Percentiles rank a stretch among this genome's conserved stretches.
phyloP scores from a whole-genome alignment of 2,888 invertebrate species.

The Orthosia gothica region DNA sequence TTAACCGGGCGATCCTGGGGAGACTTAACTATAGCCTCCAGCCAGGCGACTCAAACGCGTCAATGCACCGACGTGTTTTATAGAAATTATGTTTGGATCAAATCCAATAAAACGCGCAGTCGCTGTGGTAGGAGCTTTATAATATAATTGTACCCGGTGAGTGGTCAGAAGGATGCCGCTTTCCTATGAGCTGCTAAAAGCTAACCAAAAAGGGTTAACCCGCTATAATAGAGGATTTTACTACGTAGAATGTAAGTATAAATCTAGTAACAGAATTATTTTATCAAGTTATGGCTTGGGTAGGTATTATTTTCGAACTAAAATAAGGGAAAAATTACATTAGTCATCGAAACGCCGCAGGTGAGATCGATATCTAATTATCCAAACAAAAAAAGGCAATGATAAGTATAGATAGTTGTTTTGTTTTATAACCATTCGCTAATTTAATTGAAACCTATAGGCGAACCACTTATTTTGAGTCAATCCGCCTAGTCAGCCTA shows the following conservation, averaged over 20 bases:
- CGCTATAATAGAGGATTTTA: constrained; percentile 3
- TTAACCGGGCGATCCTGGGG: too few species aligned
- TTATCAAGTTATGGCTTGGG: neutral
- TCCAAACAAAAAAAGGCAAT: too few species aligned
- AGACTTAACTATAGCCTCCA: too few species aligned
- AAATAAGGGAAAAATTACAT: neutral
- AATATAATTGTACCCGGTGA: neutral
- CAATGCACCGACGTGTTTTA: too few species aligned
- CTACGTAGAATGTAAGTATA: neutral
- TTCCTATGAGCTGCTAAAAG: constrained; percentile 1
- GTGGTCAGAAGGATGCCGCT: neutral
- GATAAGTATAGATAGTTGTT: too few species aligned
- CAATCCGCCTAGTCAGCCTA: too few species aligned
- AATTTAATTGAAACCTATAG: too few species aligned
- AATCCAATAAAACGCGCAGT: neutral
- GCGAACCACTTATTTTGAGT: too few species aligned
- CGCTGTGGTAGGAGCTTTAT: neutral
- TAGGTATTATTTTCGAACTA: neutral
- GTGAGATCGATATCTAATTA: too few species aligned
- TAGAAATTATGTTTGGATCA: neutral
- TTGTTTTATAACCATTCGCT: too few species aligned
- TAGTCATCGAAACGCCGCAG: too few species aligned
- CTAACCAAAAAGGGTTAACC: constrained; percentile 13
- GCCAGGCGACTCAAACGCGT: too few species aligned
- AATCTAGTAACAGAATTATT: neutral